Percentiles rank a stretch among this genome's conserved stretches.
Conservation (phyloP, 2,888 invertebrate genomes). For the Halocaridina rubra region DNA sequence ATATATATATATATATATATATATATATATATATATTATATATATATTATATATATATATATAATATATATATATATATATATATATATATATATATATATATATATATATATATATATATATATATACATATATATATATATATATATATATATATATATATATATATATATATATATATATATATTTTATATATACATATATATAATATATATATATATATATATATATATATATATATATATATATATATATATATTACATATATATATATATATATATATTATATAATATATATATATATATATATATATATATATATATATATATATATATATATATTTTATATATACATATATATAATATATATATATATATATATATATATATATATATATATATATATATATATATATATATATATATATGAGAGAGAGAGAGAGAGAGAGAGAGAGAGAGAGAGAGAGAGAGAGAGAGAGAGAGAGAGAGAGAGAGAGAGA, state of each 20-base stretch:
- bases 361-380: background rate
- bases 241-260: background rate
- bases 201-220: background rate
- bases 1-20: background rate
- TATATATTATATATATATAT: background rate
- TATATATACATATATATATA: background rate
- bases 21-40: slow-evolving; percentile 4
- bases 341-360: background rate
- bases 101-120: background rate
- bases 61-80: background rate
- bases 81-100: background rate
- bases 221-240: background rate
- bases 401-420: too few relatives aligned
- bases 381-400: background rate
- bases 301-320: background rate
- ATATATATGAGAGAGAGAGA: background rate
- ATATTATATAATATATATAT: background rate
- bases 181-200: background rate
- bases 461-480: background rate
- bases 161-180: background rate
- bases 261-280: background rate
- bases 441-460: background rate
- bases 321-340: background rate
- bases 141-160: background rate
- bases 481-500: background rate